Evolutionary conservation across 2,113 vertebrate genomes (phyloP).

Genomic region (Gallinago undulata): DNA sequence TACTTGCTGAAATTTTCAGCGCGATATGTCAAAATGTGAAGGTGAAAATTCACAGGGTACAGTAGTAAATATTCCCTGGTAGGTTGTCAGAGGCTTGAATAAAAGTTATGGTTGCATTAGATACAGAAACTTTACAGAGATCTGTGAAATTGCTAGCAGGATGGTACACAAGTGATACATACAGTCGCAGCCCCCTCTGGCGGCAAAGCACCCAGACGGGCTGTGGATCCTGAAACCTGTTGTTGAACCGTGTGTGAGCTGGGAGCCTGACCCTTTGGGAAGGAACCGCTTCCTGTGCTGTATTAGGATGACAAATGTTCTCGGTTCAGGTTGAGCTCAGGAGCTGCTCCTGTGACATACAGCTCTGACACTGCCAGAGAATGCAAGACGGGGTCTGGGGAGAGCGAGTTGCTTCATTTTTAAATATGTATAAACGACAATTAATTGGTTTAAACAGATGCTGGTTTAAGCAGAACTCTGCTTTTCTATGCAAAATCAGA

Average conservation of each 20-base stretch:
- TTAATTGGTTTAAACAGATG: background rate
- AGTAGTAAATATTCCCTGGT: background rate
- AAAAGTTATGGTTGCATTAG: background rate
- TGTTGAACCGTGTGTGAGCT: fast-evolving
- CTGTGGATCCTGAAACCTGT: background rate
- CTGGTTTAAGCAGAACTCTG: background rate
- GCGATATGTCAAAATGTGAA: background rate
- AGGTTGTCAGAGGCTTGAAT: background rate
- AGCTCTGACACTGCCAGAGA: background rate
- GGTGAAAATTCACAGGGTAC: background rate
- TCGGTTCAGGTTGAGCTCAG: background rate
- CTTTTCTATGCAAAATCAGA: background rate
- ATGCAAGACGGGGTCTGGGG: background rate
- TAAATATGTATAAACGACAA: background rate
- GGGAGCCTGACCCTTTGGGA: background rate
- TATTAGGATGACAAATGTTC: too few species aligned
- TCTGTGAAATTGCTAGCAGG: background rate
- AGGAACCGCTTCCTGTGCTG: background rate
- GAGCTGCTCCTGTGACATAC: fast-evolving
- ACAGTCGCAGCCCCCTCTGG: background rate
- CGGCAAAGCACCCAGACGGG: background rate
- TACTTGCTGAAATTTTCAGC: background rate
- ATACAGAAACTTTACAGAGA: background rate
- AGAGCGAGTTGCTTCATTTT: background rate
- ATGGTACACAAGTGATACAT: background rate